Evolutionary conservation across 2,797 vertebrate species (phyloP).

Genomic region (Eospalax fontanierii): DNA sequence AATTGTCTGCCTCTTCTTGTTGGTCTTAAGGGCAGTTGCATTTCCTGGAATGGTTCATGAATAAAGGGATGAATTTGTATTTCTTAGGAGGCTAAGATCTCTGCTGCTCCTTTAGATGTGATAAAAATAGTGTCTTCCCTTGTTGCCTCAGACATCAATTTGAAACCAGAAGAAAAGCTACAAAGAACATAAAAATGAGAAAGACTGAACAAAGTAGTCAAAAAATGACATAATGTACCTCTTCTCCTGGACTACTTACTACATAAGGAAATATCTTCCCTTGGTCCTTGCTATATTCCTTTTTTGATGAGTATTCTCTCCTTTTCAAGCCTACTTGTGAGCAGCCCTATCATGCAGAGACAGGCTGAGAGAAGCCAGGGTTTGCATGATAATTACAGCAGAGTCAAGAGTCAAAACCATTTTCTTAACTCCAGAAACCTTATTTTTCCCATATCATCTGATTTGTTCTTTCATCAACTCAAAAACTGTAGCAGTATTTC

Average conservation of each 20-base stretch:
- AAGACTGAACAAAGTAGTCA: not conserved
- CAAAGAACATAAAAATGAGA: not conserved
- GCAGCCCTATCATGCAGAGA: not conserved
- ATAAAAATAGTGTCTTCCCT: not conserved
- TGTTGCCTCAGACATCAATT: not conserved
- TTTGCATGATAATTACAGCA: not conserved
- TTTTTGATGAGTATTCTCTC: not conserved
- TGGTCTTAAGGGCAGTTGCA: not conserved
- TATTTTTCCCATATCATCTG: slow-evolving; percentile 6
- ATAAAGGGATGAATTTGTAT: not conserved
- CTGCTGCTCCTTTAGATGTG: not conserved
- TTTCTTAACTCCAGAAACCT: not conserved
- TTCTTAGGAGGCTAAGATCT: not conserved
- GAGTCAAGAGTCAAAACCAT: not conserved
- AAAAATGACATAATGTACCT: not conserved
- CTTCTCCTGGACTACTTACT: not conserved
- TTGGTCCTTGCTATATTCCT: not conserved
- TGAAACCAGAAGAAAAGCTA: not conserved
- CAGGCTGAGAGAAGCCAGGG: not conserved
- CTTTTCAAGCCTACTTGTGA: not conserved
- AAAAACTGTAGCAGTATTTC: slow-evolving; percentile 35
- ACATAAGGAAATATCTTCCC: rapidly evolving
- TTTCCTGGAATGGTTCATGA: not conserved
- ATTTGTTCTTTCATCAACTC: not conserved
- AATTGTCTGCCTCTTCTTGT: not conserved